Conservation (phyloP, 2,797 vertebrate species). For the Acridotheres tristis region DNA sequence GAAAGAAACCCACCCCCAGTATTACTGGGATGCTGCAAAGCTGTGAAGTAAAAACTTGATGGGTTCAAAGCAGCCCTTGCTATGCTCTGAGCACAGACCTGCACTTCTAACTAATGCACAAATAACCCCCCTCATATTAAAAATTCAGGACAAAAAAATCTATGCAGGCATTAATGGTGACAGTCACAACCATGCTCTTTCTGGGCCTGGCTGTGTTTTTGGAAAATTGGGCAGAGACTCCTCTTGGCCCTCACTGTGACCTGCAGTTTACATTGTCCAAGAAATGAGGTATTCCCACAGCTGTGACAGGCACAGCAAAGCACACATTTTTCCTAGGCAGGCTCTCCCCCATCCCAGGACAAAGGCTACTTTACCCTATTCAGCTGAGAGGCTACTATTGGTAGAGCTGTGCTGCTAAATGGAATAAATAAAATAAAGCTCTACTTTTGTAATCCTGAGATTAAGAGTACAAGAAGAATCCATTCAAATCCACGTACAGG, state of each 20-base stretch:
- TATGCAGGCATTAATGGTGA: not conserved
- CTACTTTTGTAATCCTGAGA: not conserved
- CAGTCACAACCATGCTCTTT: not conserved
- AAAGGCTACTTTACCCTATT: not conserved
- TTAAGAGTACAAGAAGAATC: not conserved
- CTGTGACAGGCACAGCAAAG: not conserved
- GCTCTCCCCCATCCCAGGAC: not conserved
- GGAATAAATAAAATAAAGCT: not conserved
- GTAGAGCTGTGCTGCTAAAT: not conserved
- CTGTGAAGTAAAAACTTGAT: not conserved
- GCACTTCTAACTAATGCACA: not conserved
- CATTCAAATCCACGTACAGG: not conserved
- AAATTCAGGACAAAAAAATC: not conserved
- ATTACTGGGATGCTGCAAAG: not conserved
- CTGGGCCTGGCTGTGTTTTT: not conserved
- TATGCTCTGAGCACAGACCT: not conserved
- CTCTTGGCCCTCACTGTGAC: not conserved
- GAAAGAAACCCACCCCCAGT: constrained; percentile 8
- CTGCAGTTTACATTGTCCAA: not conserved
- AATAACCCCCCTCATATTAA: not conserved
- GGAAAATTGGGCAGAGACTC: not conserved
- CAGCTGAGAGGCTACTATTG: not conserved
- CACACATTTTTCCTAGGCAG: not conserved
- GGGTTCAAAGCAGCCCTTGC: not conserved
- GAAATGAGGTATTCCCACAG: not conserved